phyloP scores from a whole-genome alignment of 2,888 invertebrate species.

The Gibbula magus region DNA sequence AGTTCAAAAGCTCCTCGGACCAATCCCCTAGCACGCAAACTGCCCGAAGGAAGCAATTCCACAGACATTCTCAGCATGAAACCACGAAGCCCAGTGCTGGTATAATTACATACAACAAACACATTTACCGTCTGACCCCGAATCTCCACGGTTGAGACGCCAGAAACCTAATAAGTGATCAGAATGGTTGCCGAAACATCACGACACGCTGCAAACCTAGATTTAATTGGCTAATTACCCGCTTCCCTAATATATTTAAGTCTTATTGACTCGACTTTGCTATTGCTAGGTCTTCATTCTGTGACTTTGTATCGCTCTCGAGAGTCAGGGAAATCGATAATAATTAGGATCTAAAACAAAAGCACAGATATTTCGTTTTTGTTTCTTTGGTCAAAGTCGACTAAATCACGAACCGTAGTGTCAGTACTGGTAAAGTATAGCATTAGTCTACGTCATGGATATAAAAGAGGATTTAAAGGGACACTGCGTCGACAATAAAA shows the following conservation, averaged over 20 bases:
- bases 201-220: not conserved
- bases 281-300: not conserved
- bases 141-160: not conserved
- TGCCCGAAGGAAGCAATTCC: not conserved
- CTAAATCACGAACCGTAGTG: too few relatives aligned
- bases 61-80: slow-evolving; percentile 7
- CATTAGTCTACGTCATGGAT: too few relatives aligned
- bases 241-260: not conserved
- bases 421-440: too few relatives aligned
- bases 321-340: not conserved
- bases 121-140: not conserved
- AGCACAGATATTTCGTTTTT: not conserved
- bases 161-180: not conserved
- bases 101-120: not conserved
- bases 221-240: slow-evolving; percentile 3
- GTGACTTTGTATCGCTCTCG: not conserved
- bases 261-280: not conserved
- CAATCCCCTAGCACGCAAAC: slow-evolving; percentile 1
- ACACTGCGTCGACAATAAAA: too few relatives aligned
- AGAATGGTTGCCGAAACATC: not conserved
- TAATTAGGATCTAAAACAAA: not conserved
- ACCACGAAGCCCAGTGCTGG: not conserved
- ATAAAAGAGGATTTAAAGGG: too few relatives aligned
- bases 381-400: too few relatives aligned
- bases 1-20: not conserved